phyloP scores from a whole-genome alignment of 2,888 invertebrate species.

The Scaptomyza flava region DNA sequence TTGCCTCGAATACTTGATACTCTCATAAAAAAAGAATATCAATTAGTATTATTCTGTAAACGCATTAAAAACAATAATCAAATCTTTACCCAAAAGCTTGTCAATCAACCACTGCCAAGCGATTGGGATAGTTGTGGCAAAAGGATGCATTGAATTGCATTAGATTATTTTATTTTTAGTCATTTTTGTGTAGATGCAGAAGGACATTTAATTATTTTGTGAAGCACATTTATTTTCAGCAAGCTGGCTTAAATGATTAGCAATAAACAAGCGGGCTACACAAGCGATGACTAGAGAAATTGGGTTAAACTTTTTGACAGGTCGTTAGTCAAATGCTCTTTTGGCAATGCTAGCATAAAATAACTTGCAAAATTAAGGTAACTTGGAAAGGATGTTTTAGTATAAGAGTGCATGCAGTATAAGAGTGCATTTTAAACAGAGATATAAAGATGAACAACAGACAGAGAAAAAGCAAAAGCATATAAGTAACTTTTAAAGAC shows the following conservation, averaged over 20 bases:
- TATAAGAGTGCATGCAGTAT: background rate
- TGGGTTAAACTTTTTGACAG: conserved; percentile 37
- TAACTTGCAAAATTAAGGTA: background rate
- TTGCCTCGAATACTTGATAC: conserved; percentile 2
- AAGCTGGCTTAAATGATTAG: conserved; percentile 52
- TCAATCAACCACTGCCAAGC: too few relatives aligned
- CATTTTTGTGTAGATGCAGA: background rate
- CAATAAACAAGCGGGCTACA: conserved; percentile 54
- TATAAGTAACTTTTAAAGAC: background rate
- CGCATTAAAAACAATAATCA: background rate
- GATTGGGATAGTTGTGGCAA: too few relatives aligned
- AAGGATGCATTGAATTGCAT: background rate
- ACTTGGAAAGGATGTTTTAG: background rate
- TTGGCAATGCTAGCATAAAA: conserved; percentile 13
- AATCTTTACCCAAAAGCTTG: background rate
- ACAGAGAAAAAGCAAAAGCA: too few relatives aligned
- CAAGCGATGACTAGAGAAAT: conserved; percentile 31
- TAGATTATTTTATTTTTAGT: background rate
- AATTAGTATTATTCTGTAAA: background rate
- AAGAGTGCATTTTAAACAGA: too few relatives aligned
- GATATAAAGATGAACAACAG: too few relatives aligned
- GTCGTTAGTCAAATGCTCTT: conserved; percentile 42
- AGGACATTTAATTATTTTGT: background rate
- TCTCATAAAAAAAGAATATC: conserved; percentile 1
- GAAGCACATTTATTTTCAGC: too few relatives aligned